phyloP scores from a whole-genome alignment of 2,113 vertebrate genomes.

The Saguinus imperator region DNA sequence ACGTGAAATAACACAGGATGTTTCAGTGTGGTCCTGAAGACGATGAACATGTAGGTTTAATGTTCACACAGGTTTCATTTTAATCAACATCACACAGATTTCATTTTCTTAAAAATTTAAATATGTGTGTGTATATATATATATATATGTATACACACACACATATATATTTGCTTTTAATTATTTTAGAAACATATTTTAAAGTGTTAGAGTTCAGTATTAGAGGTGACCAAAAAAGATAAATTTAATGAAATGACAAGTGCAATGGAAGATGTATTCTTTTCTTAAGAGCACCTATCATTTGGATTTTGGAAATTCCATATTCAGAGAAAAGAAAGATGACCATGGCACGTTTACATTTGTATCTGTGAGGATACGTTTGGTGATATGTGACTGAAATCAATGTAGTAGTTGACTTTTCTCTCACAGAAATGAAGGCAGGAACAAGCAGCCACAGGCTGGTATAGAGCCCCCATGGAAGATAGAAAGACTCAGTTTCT shows the following conservation, averaged over 20 bases:
- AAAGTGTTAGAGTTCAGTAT: conserved; percentile 23
- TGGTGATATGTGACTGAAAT: not conserved
- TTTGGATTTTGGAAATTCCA: not conserved
- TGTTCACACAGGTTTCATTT: not conserved
- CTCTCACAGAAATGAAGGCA: not conserved
- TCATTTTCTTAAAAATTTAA: not conserved
- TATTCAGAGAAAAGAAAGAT: not conserved
- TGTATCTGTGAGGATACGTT: not conserved
- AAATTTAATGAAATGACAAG: conserved; percentile 22
- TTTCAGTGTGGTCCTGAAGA: not conserved
- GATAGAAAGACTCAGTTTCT: not conserved
- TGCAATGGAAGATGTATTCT: not conserved
- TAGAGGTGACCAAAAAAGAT: not conserved
- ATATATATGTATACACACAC: no score
- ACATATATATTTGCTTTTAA: not conserved
- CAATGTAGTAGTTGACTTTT: not conserved
- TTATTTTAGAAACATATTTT: conserved; percentile 37
- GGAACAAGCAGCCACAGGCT: not conserved
- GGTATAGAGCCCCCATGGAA: accelerated
- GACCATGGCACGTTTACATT: not conserved
- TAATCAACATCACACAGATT: not conserved
- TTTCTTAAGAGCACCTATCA: not conserved
- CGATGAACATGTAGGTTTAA: not conserved
- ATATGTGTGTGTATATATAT: no score
- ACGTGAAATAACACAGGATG: not conserved